A percentile compares a stretch with the other conserved stretches of the same genome.
Conservation (phyloP, 2,113 vertebrate genomes). For the Pluvianellus socialis region DNA sequence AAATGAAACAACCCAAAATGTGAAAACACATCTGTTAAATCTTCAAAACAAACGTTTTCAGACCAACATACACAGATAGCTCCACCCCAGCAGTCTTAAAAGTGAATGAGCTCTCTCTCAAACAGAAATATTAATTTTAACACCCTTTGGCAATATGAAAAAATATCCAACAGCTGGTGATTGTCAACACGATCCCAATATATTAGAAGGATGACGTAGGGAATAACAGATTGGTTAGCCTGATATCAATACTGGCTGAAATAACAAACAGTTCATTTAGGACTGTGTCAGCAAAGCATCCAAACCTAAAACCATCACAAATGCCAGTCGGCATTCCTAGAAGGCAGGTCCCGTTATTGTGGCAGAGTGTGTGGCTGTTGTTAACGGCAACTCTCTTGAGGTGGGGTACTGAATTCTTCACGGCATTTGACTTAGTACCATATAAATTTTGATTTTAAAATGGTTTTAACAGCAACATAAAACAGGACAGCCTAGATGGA, state of each 20-base stretch:
- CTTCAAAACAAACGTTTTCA: neutral
- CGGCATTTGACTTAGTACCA: neutral
- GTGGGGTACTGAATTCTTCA: neutral
- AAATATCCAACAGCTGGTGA: neutral
- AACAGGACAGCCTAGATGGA: neutral
- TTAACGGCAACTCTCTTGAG: neutral
- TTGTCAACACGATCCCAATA: neutral
- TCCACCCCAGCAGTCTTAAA: neutral
- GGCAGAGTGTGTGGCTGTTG: neutral
- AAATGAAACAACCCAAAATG: neutral
- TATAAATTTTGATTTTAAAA: neutral
- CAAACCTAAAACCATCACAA: neutral
- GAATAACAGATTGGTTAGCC: neutral
- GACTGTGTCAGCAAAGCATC: neutral
- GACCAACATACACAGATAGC: neutral
- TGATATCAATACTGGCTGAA: neutral
- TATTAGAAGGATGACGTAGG: neutral
- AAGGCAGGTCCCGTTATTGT: neutral
- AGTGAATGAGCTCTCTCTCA: neutral
- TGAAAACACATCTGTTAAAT: neutral
- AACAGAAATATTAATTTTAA: neutral
- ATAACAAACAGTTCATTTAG: neutral
- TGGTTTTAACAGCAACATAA: neutral
- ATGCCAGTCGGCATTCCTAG: neutral
- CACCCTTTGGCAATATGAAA: neutral